phyloP scores from a whole-genome alignment of 1,140 invertebrate genomes.

The Acromyrmex heyeri region DNA sequence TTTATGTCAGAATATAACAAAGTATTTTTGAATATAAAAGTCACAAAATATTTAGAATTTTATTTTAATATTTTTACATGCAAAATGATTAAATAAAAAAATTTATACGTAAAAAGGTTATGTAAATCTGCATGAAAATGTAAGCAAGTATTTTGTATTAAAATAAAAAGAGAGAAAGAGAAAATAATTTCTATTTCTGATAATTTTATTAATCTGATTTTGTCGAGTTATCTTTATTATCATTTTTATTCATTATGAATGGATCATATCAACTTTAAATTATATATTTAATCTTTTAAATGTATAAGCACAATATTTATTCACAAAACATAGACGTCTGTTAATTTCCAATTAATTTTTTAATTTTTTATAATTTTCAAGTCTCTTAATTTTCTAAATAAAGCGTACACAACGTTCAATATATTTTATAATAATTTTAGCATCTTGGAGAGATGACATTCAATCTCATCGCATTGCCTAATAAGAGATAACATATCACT shows the following conservation, averaged over 20 bases:
- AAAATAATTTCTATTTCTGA: not conserved
- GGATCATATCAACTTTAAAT: not conserved
- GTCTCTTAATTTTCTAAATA: not conserved
- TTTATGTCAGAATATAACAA: not conserved
- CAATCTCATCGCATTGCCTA: too few relatives aligned
- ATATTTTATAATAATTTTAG: too few relatives aligned
- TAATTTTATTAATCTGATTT: not conserved
- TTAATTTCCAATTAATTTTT: not conserved
- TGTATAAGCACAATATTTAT: constrained; percentile 1
- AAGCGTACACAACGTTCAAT: too few relatives aligned
- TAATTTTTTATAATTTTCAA: not conserved
- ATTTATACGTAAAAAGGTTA: not conserved
- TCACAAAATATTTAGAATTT: not conserved
- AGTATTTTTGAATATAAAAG: not conserved
- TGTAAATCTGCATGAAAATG: not conserved
- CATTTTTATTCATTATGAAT: not conserved
- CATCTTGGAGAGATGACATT: too few relatives aligned
- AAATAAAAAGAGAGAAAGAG: not conserved
- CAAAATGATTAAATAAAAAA: not conserved
- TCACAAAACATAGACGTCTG: not conserved
- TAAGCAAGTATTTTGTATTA: not conserved
- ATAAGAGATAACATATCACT: too few relatives aligned
- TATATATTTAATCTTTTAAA: not conserved
- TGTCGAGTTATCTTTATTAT: not conserved
- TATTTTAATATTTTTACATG: not conserved